Evolutionary conservation across 1,140 invertebrate species (phyloP).

Genomic region (Drosophila suzukii): DNA sequence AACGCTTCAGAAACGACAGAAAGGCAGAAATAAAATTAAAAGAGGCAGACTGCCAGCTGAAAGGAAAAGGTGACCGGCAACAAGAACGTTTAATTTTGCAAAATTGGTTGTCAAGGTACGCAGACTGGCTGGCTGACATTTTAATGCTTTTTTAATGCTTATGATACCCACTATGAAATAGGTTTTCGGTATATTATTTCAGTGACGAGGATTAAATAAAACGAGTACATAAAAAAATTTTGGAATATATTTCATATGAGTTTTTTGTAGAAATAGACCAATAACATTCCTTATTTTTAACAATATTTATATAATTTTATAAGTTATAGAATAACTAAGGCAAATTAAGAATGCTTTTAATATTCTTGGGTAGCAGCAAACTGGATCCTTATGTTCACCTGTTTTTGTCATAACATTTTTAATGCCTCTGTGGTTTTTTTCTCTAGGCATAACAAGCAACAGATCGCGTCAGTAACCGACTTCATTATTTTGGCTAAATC

Average conservation of each 20-base stretch:
- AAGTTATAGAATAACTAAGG: not conserved
- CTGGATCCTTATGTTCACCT: not conserved
- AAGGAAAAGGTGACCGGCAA: constrained; percentile 21
- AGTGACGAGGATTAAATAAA: not conserved
- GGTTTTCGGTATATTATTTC: not conserved
- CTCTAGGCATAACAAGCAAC: constrained; percentile 49
- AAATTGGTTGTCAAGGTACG: constrained; percentile 35
- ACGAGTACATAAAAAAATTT: not conserved
- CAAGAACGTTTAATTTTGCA: constrained; percentile 45
- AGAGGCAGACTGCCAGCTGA: constrained; percentile 6
- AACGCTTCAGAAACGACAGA: constrained; percentile 13
- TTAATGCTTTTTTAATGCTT: constrained; percentile 40
- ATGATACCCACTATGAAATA: not conserved
- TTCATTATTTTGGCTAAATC: constrained; percentile 68
- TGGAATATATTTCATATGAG: no score
- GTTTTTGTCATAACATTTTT: constrained; percentile 6
- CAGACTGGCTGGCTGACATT: constrained; percentile 27
- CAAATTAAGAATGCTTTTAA: no score
- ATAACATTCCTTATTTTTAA: no score
- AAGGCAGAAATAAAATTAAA: constrained; percentile 7
- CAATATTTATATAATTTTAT: not conserved
- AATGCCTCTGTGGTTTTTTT: constrained; percentile 30
- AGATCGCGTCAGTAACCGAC: constrained; percentile 62
- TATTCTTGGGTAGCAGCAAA: not conserved
- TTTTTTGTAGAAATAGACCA: no score